These are phyloP conservation scores for Helarctos malayanus DNA, from an alignment of 2,797 vertebrate genomes.

Conservation along the genomic window DNA sequence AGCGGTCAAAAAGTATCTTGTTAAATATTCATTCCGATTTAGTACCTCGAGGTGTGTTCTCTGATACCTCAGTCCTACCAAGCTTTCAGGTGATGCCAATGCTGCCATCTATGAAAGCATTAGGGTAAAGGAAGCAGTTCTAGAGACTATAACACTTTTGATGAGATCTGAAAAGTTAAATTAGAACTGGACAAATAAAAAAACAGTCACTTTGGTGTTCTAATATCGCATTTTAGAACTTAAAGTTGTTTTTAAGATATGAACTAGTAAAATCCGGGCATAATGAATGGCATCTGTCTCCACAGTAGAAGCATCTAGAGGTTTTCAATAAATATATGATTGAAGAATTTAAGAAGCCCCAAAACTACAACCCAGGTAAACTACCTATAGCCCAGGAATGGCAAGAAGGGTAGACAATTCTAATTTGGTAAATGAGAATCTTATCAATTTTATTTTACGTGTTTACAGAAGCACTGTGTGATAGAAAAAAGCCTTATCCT, in stretches of 20 bases:
- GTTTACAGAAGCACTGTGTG: neutral
- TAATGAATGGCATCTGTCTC: neutral
- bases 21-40: constrained; percentile 26
- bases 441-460: neutral
- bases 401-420: neutral
- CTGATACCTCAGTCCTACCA: neutral
- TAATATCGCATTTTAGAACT: neutral
- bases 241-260: neutral
- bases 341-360: neutral
- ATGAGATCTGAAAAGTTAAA: neutral
- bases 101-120: neutral
- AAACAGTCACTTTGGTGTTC: neutral
- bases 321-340: neutral
- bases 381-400: neutral
- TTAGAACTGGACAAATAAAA: neutral
- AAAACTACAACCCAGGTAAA: neutral
- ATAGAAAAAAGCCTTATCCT: neutral
- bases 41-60: neutral
- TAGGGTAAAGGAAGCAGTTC: neutral
- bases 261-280: neutral
- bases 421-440: neutral
- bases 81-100: neutral
- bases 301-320: neutral
- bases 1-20: neutral
- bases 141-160: neutral